phyloP scores from a whole-genome alignment of 2,113 vertebrate genomes.

The Picathartes gymnocephalus region DNA sequence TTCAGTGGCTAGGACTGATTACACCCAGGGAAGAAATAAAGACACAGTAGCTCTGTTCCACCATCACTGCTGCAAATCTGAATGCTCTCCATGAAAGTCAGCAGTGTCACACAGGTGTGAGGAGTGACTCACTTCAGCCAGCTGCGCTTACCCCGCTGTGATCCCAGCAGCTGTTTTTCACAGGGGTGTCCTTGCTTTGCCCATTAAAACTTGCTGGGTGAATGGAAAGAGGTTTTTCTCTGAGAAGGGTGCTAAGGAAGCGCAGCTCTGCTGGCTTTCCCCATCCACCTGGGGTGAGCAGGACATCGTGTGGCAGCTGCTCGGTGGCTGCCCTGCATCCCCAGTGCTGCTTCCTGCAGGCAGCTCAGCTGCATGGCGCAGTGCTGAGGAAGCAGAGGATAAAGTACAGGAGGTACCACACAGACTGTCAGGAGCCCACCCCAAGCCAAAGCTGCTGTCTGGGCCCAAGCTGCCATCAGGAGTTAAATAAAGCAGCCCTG shows the following conservation, averaged over 20 bases:
- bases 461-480: not conserved
- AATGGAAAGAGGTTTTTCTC: not conserved
- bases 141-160: not conserved
- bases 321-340: rapidly evolving
- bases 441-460: not conserved
- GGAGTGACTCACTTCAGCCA: not conserved
- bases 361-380: not conserved
- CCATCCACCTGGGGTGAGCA: not conserved
- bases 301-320: rapidly evolving
- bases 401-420: not conserved
- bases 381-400: not conserved
- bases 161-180: not conserved
- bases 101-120: not conserved
- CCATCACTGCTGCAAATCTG: not conserved
- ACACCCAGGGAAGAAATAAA: not conserved
- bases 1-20: not conserved
- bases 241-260: not conserved
- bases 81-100: not conserved
- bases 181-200: rapidly evolving
- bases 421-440: not conserved
- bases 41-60: not conserved
- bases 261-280: rapidly evolving
- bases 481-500: not conserved
- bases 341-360: not conserved
- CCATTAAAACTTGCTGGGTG: not conserved